Evolutionary conservation across 1,140 invertebrate genomes (phyloP), one percentile per base, ranked within the genome.

Genomic region (Meloidogyne chitwoodi): DNA sequence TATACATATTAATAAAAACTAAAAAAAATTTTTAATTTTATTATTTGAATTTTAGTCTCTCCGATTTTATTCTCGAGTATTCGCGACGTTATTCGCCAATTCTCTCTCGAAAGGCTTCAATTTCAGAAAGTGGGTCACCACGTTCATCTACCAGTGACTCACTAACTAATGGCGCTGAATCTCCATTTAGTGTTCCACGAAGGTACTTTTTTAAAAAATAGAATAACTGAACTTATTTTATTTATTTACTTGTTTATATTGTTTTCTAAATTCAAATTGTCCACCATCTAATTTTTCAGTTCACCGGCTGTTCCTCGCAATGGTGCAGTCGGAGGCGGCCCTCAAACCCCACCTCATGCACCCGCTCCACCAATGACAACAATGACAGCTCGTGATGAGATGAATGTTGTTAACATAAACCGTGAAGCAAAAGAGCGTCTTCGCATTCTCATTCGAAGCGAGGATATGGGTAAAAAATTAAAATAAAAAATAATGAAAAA

Each of bases 11-110:
- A n/a, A n/a, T n/a, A n/a, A n/a, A n/a, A n/a, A 31, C 4, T n/a
- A 80, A 77, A 22, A 38, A 67, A 38, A 19, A 44, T 29, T 19
- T 14, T 16, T 16, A 14, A 12, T 12, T 67, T 78, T 77, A 22
- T 80, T 63, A 61, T 41, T 38, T 83, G 85, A 65, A 69, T 87
- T 64, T 86, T 83, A n/a, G 86, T 26, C 75, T 86, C 31, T 83
- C 83, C 6, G 86, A 87, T 65, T 87, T 87, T 62, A 87, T 87
- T 74, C 48, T 86, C 14, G 81, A 84, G 26, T 86, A 87, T 73
- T 86, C 86, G n/a, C 83, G 86, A 22, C 74, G 80, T 67, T 87
- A 85, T 64, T 74, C 75, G 24, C 71, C 71, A 61, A 38, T 16
- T 14, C 24, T 73, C 3, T 73, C 71, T 31, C 71, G 71, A 24